Evolutionary conservation across 2,797 vertebrate genomes (phyloP).

Genomic region (Malacoctenus gilli): DNA sequence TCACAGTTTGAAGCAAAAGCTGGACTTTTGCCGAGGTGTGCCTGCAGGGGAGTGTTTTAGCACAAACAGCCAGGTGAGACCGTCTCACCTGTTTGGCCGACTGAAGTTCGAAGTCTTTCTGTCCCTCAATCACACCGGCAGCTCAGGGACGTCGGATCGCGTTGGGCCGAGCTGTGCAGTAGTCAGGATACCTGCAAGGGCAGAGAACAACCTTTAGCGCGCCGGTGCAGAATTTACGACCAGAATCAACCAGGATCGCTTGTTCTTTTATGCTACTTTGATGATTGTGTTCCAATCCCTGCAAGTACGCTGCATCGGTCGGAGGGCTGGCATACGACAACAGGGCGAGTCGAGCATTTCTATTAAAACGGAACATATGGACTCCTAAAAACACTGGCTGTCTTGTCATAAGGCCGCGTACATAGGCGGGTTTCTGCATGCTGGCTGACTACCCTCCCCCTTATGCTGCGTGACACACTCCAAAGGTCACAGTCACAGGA

Average conservation of each 20-base stretch:
- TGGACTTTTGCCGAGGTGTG: too few species aligned
- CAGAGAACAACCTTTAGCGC: conserved; percentile 46
- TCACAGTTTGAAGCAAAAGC: too few species aligned
- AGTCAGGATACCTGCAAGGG: conserved; percentile 76
- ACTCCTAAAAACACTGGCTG: conserved; percentile 13
- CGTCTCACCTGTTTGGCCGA: conserved; percentile 70
- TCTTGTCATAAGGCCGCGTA: conserved; percentile 48
- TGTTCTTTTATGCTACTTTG: conserved; percentile 5
- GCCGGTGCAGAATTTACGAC: conserved; percentile 7
- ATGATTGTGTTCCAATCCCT: conserved; percentile 3
- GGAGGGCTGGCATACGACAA: too few species aligned
- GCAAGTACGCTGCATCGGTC: not conserved
- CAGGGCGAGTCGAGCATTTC: too few species aligned
- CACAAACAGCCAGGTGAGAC: conserved; percentile 45
- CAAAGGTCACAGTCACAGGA: conserved; percentile 87
- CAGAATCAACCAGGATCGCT: not conserved
- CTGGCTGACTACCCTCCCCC: conserved; percentile 72
- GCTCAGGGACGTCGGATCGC: conserved; percentile 49
- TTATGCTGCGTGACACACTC: conserved; percentile 78
- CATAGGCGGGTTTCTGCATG: conserved; percentile 68
- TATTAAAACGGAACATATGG: not conserved
- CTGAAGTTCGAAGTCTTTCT: conserved; percentile 53
- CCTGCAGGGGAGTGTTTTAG: too few species aligned
- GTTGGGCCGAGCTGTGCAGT: conserved; percentile 55
- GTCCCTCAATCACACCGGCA: conserved; percentile 46